Base-by-base conservation (phyloP, 2,113 vertebrate species). In the Hydrolagus affinis region DNA sequence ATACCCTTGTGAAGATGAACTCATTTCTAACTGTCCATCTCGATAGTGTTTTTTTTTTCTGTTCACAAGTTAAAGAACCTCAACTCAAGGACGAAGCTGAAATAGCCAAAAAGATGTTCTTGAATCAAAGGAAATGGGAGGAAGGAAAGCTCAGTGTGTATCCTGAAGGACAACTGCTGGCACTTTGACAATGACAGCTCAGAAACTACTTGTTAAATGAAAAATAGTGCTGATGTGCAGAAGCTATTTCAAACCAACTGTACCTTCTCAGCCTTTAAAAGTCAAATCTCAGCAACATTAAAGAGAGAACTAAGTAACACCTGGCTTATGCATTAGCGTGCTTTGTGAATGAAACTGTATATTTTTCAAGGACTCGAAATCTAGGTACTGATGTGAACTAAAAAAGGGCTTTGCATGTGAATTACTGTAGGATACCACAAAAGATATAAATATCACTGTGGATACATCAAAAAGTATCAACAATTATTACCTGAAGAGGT, bases 401-500 rank as follows among this genome's bases (percentile, higher is more conserved):
- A 78, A 78, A 64, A 68, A 83, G 62, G 25, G 15, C 25, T 32
- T 83, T 19, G 28, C 89, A 88, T 88, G 89, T 89, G 91, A 93
- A 89, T 90, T 88, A 92, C 92, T 93, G 92, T 91, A 91, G 93
- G 91, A 92, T 91, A 93, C 94, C 90, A 91, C 85, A 93, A 94
- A 92, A 93, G 92, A 94, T 95, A 95, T 91, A 94, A 93, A 94
- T 92, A 93, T 90, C 93, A 91, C 92, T 93, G 91, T 93, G 93
- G 94, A 94, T 93, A 94, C 94, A 94, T 94, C 93, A 94, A 93
- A 95, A 95, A 95, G 95, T 95, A 95, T 92, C 94, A 95, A 95
- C 94, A 95, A 94, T 94, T 94, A 94, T 96, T 96, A 96, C 95
- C 95, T 96, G 95, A 94, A 94, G 95, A 96, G 95, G 95, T 95